Evolutionary conservation across 2,888 invertebrate species (phyloP).

Genomic region (Cenopis cana): DNA sequence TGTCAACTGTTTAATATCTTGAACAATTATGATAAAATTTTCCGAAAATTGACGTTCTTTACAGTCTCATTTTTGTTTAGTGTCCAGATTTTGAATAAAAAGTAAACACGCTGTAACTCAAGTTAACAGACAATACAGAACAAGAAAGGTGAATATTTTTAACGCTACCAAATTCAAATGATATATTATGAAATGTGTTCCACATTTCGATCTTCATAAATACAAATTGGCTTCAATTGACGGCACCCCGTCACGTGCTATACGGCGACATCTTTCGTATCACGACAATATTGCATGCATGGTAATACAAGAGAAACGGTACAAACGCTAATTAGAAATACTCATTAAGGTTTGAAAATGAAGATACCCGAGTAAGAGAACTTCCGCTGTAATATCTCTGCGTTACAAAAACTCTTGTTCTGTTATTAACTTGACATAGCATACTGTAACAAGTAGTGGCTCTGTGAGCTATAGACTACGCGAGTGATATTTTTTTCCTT

Average conservation of each 20-base stretch:
- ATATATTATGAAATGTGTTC: constrained; percentile 27
- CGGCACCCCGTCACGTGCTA: constrained; percentile 56
- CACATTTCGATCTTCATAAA: constrained; percentile 40
- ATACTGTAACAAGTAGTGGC: no score
- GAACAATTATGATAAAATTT: neutral
- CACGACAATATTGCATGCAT: constrained; percentile 27
- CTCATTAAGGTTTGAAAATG: neutral
- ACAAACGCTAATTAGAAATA: neutral
- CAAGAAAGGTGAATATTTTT: no score
- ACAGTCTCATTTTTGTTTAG: no score
- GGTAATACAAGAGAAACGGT: constrained; percentile 12
- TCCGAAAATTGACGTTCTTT: no score
- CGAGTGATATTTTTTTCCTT: no score
- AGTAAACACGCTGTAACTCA: no score
- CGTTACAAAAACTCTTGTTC: neutral
- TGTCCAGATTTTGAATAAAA: no score
- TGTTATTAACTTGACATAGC: neutral
- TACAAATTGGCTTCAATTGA: constrained; percentile 69
- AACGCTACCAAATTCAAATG: constrained; percentile 1
- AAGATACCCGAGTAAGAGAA: neutral
- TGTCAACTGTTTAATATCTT: neutral
- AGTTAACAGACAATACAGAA: no score
- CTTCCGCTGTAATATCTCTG: no score
- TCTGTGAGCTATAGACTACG: no score
- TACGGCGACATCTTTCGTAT: constrained; percentile 49